Evolutionary conservation across 2,113 vertebrate genomes (phyloP).

Genomic region (Chitala chitala): DNA sequence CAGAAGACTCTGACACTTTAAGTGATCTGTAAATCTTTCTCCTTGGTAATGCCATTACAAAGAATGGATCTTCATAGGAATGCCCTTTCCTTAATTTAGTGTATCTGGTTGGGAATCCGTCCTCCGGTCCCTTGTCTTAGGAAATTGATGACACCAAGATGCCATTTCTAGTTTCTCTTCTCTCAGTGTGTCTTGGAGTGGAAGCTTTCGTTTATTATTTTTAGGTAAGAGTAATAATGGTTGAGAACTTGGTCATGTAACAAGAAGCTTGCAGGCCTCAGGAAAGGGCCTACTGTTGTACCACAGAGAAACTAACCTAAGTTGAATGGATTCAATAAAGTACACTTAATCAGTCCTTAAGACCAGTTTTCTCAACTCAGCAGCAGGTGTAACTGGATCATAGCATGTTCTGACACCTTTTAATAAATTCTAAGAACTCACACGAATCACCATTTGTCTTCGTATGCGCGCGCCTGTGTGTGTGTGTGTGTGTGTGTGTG

Average conservation of each 20-base stretch:
- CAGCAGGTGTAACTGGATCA: too few species aligned
- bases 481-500: too few species aligned
- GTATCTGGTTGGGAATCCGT: constrained; percentile 58
- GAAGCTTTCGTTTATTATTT: background rate
- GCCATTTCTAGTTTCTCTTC: constrained; percentile 50
- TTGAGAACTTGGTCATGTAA: background rate
- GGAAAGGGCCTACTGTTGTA: background rate
- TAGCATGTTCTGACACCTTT: too few species aligned
- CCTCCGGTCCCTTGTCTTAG: constrained; percentile 27
- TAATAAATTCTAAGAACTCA: too few species aligned
- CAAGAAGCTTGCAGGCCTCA: background rate
- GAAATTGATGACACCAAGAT: constrained; percentile 58
- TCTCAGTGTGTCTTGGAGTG: constrained; percentile 32
- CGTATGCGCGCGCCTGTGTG: too few species aligned
- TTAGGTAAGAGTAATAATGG: background rate
- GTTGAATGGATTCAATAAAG: too few species aligned
- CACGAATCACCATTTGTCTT: too few species aligned
- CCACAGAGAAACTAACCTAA: background rate
- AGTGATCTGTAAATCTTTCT: constrained; percentile 77
- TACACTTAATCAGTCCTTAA: too few species aligned
- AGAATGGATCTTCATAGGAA: constrained; percentile 67
- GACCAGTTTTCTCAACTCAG: too few species aligned
- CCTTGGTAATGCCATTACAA: constrained; percentile 69
- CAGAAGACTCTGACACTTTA: constrained; percentile 73
- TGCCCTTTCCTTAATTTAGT: constrained; percentile 73